A percentile compares a stretch with the other conserved stretches of the same genome.
Conservation (phyloP, 2,888 invertebrate species). For the Phyllotreta cruciferae region DNA sequence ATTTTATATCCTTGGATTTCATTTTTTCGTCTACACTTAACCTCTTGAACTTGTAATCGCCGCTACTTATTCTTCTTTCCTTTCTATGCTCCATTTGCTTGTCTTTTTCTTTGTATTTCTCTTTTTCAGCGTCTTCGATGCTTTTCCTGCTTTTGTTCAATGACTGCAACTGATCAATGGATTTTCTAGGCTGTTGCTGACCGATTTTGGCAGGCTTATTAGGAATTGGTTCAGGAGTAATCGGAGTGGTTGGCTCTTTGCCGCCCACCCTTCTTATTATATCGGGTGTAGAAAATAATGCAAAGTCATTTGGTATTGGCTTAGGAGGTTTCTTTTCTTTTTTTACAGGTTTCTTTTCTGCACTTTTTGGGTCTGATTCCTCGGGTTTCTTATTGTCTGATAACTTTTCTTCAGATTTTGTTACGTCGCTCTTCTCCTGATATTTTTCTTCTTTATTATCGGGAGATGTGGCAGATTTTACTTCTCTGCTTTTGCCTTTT, state of each 20-base stretch:
- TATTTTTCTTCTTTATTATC: conserved; percentile 23
- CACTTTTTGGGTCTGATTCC: conserved; percentile 52
- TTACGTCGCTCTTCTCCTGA: conserved; percentile 51
- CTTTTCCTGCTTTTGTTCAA: conserved; percentile 48
- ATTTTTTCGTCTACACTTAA: conserved; percentile 43
- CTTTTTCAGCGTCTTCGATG: conserved; percentile 47
- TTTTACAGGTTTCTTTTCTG: conserved; percentile 52
- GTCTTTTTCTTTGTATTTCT: conserved; percentile 36
- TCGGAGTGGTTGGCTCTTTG: conserved; percentile 51
- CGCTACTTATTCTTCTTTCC: conserved; percentile 32
- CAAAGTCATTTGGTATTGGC: conserved; percentile 68
- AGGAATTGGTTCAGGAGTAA: conserved; percentile 43
- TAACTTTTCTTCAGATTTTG: conserved; percentile 40
- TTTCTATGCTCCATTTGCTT: conserved; percentile 38
- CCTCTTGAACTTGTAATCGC: conserved; percentile 46
- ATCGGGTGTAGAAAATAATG: conserved; percentile 80
- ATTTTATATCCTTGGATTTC: conserved; percentile 26
- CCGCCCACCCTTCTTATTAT: conserved; percentile 72
- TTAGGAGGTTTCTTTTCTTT: conserved; percentile 63
- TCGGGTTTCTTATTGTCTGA: conserved; percentile 56
- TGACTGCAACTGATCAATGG: conserved; percentile 43
- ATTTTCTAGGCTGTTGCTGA: conserved; percentile 52
- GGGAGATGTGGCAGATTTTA: neutral
- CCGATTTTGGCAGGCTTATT: conserved; percentile 55
- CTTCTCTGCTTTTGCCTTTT: conserved; percentile 12